These are phyloP conservation scores for Rhinoderma darwinii DNA, from an alignment of 2,113 vertebrate species.

Conservation along the genomic window DNA sequence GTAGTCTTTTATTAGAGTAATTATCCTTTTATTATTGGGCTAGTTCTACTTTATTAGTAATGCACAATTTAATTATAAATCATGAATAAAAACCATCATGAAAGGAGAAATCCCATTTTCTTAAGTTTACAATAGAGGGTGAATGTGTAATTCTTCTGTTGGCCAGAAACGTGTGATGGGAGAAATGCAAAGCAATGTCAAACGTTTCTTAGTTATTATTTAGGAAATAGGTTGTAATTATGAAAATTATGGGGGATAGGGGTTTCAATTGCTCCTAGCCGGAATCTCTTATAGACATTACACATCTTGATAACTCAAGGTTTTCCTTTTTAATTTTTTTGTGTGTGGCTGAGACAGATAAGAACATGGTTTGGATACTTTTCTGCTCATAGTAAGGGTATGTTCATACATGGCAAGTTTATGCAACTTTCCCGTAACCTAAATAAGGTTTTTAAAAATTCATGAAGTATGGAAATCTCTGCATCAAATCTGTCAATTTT, in stretches of 20 bases:
- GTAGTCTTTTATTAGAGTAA: not conserved
- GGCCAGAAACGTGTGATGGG: not conserved
- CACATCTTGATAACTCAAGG: no score
- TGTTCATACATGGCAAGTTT: no score
- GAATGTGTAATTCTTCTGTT: not conserved
- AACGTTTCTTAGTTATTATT: not conserved
- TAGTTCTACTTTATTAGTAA: not conserved
- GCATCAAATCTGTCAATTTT: no score
- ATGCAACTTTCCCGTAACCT: not conserved
- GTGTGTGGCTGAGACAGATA: no score
- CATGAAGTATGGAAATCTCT: no score
- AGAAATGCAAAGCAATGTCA: not conserved
- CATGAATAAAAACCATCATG: not conserved
- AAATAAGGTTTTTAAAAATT: not conserved
- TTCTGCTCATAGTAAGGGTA: no score
- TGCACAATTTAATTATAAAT: not conserved
- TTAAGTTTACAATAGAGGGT: not conserved
- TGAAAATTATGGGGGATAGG: no score
- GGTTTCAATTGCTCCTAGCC: no score
- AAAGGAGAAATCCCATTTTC: slow-evolving; percentile 1
- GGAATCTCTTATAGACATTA: no score
- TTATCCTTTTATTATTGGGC: not conserved
- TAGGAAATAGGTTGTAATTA: not conserved
- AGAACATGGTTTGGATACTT: no score
- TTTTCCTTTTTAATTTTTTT: no score